Conservation (phyloP, 2,797 vertebrate genomes). For the Chaetophractus vellerosus region DNA sequence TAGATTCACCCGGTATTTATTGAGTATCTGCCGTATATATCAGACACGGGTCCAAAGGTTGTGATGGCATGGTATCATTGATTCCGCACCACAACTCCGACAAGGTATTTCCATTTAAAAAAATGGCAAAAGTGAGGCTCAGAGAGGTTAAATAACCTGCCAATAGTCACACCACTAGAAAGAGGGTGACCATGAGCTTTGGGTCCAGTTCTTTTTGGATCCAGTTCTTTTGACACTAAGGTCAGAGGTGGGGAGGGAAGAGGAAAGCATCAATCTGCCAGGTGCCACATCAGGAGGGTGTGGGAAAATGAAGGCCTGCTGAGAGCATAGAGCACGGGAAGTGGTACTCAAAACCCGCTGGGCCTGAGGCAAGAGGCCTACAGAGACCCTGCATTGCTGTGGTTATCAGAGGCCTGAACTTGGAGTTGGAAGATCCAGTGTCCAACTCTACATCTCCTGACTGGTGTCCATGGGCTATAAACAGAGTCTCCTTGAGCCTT, state of each 20-base stretch:
- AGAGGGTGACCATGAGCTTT: not conserved
- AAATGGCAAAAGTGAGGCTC: not conserved
- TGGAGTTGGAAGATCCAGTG: not conserved
- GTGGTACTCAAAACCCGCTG: not conserved
- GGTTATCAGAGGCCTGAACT: not conserved
- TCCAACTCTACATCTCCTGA: not conserved
- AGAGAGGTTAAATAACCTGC: not conserved
- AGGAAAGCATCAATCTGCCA: not conserved
- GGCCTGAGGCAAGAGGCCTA: not conserved
- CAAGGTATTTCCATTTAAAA: not conserved
- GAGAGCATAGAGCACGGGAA: not conserved
- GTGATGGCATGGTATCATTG: not conserved
- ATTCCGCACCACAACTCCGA: not conserved
- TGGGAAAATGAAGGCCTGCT: not conserved
- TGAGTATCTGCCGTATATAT: slow-evolving; percentile 22
- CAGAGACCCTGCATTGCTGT: not conserved
- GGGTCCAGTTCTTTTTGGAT: not conserved
- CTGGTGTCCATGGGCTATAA: not conserved
- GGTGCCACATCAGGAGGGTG: no score
- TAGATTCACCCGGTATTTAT: slow-evolving; percentile 18
- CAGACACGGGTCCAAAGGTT: not conserved
- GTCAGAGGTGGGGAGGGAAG: not conserved
- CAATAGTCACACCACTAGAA: not conserved
- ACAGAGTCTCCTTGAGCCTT: not conserved
- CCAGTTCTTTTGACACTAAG: not conserved